phyloP scores from a whole-genome alignment of 2,888 invertebrate genomes.

The Drosophila prostipennis region DNA sequence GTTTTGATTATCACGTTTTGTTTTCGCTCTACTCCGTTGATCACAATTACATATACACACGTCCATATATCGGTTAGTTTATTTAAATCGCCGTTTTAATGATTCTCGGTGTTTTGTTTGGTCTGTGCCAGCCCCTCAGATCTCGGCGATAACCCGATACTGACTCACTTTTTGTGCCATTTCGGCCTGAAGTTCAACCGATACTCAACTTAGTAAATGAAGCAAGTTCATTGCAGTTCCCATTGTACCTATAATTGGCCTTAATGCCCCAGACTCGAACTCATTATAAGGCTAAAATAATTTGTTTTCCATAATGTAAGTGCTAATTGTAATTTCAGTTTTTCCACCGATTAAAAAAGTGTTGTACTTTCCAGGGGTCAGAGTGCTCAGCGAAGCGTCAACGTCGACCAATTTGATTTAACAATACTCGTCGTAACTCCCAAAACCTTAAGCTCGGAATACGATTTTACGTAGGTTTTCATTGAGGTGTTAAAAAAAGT shows the following conservation, averaged over 20 bases:
- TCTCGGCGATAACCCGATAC: constrained; percentile 16
- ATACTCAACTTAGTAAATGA: constrained; percentile 12
- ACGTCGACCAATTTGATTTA: constrained; percentile 5
- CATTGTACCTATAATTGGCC: constrained; percentile 38
- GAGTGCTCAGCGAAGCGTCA: constrained; percentile 36
- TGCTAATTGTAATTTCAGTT: constrained; percentile 33
- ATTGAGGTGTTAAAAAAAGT: constrained; percentile 4
- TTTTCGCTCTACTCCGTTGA: constrained; percentile 51
- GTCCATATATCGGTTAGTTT: constrained; percentile 26
- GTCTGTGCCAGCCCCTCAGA: neutral
- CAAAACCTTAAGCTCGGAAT: constrained; percentile 23
- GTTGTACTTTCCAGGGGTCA: constrained; percentile 8
- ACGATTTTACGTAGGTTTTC: constrained; percentile 4
- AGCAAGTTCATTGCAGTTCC: constrained; percentile 14
- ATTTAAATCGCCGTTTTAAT: constrained; percentile 48
- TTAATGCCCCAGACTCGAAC: constrained; percentile 15
- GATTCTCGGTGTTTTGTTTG: constrained; percentile 13
- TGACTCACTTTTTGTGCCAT: constrained; percentile 19
- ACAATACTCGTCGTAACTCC: constrained; percentile 3
- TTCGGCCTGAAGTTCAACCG: constrained; percentile 36
- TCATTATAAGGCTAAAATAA: constrained; percentile 28
- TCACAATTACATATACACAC: constrained; percentile 26
- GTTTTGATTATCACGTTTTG: constrained; percentile 39
- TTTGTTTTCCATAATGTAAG: constrained; percentile 40
- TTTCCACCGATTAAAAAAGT: constrained; percentile 25